Conservation (phyloP, 1,140 invertebrate species). For the Cheumatopsyche charites region DNA sequence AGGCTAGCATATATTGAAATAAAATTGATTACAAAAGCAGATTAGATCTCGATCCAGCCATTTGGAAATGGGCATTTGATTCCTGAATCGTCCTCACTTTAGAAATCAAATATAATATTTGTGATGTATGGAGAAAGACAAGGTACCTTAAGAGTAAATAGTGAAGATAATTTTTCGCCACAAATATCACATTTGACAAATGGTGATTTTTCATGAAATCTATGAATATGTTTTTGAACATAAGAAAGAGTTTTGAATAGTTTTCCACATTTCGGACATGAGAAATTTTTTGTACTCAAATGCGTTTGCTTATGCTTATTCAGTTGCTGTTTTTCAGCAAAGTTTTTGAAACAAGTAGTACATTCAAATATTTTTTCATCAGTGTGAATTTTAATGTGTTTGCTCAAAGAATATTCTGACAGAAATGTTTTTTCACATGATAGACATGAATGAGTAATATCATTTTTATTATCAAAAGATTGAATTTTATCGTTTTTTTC, state of each 20-base stretch:
- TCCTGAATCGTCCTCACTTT: no score
- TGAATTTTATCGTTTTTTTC: neutral
- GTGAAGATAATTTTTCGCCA: no score
- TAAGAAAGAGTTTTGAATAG: conserved; percentile 31
- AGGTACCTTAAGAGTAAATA: neutral
- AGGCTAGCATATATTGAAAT: no score
- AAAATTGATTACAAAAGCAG: no score
- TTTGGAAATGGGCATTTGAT: no score
- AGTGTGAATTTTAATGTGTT: neutral
- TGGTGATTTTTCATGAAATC: no score
- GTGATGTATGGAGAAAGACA: neutral
- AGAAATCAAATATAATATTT: no score
- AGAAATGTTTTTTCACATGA: conserved; percentile 27
- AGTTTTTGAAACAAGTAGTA: neutral
- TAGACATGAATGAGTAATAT: conserved; percentile 22
- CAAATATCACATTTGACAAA: no score
- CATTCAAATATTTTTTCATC: neutral
- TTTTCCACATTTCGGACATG: conserved; percentile 37
- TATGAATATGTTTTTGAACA: no score
- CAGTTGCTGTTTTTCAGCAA: neutral
- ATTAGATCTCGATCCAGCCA: no score
- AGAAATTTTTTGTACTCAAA: conserved; percentile 24
- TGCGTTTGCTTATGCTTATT: neutral
- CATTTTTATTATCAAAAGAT: neutral
- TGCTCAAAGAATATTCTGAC: neutral